Base-by-base conservation (phyloP, 1,140 invertebrate species). In the Zaprionus ornatus region DNA sequence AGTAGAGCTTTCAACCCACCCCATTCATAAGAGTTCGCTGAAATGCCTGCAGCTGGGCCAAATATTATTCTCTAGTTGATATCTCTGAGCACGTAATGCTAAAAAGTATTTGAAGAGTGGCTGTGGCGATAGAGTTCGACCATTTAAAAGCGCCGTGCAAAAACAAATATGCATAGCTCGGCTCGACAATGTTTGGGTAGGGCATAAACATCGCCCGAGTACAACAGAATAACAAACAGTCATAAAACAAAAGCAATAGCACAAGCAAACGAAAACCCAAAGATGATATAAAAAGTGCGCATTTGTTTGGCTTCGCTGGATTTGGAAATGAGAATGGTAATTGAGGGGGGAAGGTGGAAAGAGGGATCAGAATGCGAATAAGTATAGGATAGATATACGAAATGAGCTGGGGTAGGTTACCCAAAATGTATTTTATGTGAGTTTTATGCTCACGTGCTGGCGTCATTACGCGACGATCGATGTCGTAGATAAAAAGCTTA, bases 371-470 rank as follows among this genome's bases (percentile, higher is more conserved):
- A 54, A 7, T 13, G 52, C 21, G 62, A 64, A 17, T 54, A 32
- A 19, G 29, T 23, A 55, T 40, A 19, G 6, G 42, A 54, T 6
- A 19, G n/a, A 15, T 57, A 48, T 61, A 19, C 23, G 64, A 27
- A 68, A 56, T n/a, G 12, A 4, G 27, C 23, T 52, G 7, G 15
- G 2, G 45, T 62, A 29, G 45, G 37, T 32, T 65, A 55, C 29
- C 66, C 54, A 75, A 71, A 66, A 57, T 50, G 19, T 50, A 23
- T 50, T 50, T 50, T 50, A 50, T 50, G 45, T 23, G 45, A 73
- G 48, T 88, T 84, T 80, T 88, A 87, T 88, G 84, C 84, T 88
- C 84, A 88, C 84, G 84, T 87, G 84, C 40, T 80, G 72, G 40
- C 71, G 63, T 76, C 60, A 86, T 74, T 77, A 62, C 48, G 40